Conservation (phyloP, 2,113 vertebrate genomes). For the Prunella fulvescens region DNA sequence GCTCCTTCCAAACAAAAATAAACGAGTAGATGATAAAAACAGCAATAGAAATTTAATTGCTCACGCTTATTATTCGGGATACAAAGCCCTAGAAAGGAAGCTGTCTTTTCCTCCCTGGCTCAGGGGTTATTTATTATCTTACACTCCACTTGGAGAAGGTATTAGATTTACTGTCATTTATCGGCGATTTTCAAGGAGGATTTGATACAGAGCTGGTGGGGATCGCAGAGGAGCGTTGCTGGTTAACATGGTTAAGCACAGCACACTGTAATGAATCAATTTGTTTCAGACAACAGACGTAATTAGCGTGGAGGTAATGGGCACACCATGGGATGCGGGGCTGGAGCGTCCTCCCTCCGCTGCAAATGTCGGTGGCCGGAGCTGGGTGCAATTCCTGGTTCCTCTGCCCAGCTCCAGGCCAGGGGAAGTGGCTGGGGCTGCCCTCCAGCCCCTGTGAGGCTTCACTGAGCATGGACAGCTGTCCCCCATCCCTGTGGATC, state of each 20-base stretch:
- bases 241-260: conserved; percentile 24
- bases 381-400: neutral
- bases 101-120: neutral
- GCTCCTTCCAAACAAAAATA: neutral
- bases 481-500: neutral
- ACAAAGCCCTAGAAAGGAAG: neutral
- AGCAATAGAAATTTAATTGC: conserved; percentile 1
- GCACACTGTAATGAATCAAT: conserved; percentile 43
- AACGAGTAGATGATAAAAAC: neutral
- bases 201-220: neutral
- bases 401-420: neutral
- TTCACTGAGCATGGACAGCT: neutral
- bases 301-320: conserved; percentile 15
- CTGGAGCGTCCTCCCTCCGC: neutral
- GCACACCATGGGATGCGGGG: neutral
- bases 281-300: conserved; percentile 48
- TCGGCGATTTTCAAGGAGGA: neutral
- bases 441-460: neutral
- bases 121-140: neutral
- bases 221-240: neutral
- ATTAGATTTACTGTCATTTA: neutral
- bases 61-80: neutral
- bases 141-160: neutral
- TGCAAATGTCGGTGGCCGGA: accelerated
- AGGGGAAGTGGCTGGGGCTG: neutral